Conservation (phyloP, 1,140 invertebrate genomes). For the Melanaphis sacchari region DNA sequence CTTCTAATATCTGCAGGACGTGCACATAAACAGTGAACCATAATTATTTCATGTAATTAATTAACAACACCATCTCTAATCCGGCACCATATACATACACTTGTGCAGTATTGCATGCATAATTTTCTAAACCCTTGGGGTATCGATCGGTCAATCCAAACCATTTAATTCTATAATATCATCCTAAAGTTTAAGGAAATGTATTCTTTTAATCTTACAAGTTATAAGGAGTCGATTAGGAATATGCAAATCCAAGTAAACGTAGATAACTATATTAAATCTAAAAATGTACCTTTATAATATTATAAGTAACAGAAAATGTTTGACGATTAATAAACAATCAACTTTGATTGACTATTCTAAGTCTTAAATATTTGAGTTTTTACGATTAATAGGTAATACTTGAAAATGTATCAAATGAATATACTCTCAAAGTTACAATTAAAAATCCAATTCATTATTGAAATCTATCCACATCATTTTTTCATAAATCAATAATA, state of each 20-base stretch:
- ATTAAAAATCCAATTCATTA: not conserved
- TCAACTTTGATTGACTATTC: not conserved
- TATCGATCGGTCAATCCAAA: not conserved
- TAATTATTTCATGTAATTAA: not conserved
- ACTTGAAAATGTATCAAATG: not conserved
- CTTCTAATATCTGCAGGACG: not conserved
- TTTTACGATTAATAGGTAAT: not conserved
- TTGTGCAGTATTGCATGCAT: not conserved
- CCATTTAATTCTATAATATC: not conserved
- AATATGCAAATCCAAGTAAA: not conserved
- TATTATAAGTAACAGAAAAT: not conserved
- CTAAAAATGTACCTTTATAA: not conserved
- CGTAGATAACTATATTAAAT: not conserved
- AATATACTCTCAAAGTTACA: not conserved
- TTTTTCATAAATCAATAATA: not conserved
- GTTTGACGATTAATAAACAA: not conserved
- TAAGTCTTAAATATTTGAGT: not conserved
- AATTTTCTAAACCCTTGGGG: not conserved
- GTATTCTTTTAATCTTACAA: not conserved
- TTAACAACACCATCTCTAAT: not conserved
- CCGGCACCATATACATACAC: not conserved
- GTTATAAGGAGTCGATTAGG: not conserved
- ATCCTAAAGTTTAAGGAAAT: not conserved
- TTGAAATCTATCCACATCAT: not conserved
- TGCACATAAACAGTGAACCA: not conserved